These are phyloP conservation scores for Drosophila leontia DNA, from an alignment of 1,140 invertebrate genomes.

Conservation along the genomic window DNA sequence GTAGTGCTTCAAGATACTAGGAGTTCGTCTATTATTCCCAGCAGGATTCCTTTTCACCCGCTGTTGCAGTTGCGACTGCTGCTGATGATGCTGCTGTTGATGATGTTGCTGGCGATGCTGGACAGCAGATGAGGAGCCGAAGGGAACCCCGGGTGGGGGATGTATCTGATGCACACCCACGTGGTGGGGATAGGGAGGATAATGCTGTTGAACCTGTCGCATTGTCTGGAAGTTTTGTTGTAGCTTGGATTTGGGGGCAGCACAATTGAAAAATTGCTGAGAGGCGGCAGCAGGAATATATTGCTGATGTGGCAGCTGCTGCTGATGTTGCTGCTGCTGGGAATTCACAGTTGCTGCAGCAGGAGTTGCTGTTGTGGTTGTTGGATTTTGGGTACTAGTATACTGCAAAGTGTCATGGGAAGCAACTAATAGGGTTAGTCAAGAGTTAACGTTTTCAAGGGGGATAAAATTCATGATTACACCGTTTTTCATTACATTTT, in stretches of 20 bases:
- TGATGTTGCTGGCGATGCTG: conserved; percentile 28
- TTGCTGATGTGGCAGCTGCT: conserved; percentile 32
- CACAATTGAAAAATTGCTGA: conserved; percentile 79
- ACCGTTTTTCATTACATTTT: conserved; percentile 22
- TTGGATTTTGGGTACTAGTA: conserved; percentile 54
- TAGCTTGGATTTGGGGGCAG: conserved; percentile 84
- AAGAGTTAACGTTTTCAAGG: conserved; percentile 22
- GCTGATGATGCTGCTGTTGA: conserved; percentile 8
- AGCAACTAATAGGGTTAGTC: conserved; percentile 72
- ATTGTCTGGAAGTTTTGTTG: conserved; percentile 84
- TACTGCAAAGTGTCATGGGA: conserved; percentile 74
- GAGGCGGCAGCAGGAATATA: not conserved
- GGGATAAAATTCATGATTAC: not conserved
- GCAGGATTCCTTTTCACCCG: conserved; percentile 72
- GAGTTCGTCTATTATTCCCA: conserved; percentile 84
- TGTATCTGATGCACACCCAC: conserved; percentile 83
- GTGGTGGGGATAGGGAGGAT: conserved; percentile 85
- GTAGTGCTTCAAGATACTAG: conserved; percentile 88
- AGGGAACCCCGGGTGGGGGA: conserved; percentile 79
- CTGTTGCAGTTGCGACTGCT: conserved; percentile 24
- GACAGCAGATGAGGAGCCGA: conserved; percentile 21
- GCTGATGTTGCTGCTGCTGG: conserved; percentile 11
- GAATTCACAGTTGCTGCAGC: conserved; percentile 2
- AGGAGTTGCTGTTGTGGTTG: conserved; percentile 13
- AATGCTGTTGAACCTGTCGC: conserved; percentile 84